A percentile compares a stretch with the other conserved stretches of the same genome.
These are phyloP conservation scores for Neoniphon sammara DNA, from an alignment of 2,797 vertebrate species.

Conservation along the genomic window DNA sequence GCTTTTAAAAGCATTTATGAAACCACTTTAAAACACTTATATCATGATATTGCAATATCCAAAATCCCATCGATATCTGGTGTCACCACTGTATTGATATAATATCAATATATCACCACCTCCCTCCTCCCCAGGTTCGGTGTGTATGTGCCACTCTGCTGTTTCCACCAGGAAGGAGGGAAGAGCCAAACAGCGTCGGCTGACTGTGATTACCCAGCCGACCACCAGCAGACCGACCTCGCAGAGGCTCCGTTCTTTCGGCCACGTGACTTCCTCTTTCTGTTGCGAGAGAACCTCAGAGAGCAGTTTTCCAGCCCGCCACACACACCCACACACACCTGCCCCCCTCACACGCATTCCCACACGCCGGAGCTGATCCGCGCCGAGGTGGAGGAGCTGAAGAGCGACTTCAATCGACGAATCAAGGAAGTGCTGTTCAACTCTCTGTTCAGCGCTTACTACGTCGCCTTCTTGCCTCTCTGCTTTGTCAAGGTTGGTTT, in stretches of 20 bases:
- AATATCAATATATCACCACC: too few species aligned
- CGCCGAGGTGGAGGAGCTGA: conserved; percentile 96
- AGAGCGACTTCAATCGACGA: conserved; percentile 97
- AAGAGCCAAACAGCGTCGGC: conserved; percentile 82
- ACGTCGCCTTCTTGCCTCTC: conserved; percentile 96
- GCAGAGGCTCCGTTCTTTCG: conserved; percentile 86
- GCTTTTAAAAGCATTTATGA: too few species aligned
- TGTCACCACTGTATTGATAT: too few species aligned
- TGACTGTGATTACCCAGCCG: conserved; percentile 87
- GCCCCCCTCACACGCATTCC: conserved; percentile 83
- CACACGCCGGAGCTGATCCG: conserved; percentile 96
- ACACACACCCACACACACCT: conserved; percentile 93
- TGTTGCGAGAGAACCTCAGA: conserved; percentile 92
- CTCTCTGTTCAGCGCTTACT: conserved; percentile 99
- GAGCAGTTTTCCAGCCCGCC: conserved; percentile 93
- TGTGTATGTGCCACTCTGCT: conserved; percentile 97
- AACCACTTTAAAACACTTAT: too few species aligned
- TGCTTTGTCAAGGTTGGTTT: conserved; percentile 95
- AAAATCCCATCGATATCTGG: too few species aligned
- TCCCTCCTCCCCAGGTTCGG: conserved; percentile 86
- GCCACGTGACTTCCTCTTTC: conserved; percentile 92
- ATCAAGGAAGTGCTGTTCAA: conserved; percentile 99
- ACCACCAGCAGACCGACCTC: conserved; percentile 85
- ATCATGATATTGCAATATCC: too few species aligned
- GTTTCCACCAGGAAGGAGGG: conserved; percentile 96